Evolutionary conservation across 2,797 vertebrate species (phyloP), one percentile per base, ranked within the genome.

Genomic region (Coracias cyanogaster): DNA sequence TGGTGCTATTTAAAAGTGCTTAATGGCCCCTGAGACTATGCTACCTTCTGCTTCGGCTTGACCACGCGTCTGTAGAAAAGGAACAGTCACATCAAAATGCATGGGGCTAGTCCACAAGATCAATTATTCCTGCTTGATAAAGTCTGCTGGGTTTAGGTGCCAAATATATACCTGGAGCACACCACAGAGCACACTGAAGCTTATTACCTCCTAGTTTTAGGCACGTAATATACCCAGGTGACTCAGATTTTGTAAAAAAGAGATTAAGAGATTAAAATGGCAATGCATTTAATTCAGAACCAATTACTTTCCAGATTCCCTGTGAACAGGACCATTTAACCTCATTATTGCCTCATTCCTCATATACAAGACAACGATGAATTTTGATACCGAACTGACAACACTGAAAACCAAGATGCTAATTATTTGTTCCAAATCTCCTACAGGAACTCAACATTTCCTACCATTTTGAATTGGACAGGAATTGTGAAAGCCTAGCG

Each of bases 401-500:
- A 25, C 43, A 28, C 7, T 33, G 26, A 80, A 90, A 93, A 37
- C 60, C 54, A 70, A 77, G 78, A 91, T 7, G 21, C 45, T 24
- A 73, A 79, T 46, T 77, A 74, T 49, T 80, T 85, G 52, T 86
- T 94, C 89, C 84, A 43, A 78, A 71, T 62, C 74, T 82, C 51
- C 82, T 45, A 19, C 80, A 66, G 91, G 43, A 86, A 87, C 43
- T 86, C 90, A 76, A 48, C 81, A 33, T 89, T 91, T 96, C 85
- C 24, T 57, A 67, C 45, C 67, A 92, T 90, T 66, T 85, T 88
- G 88, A 83, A 93, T 51, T 10, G 73, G 79, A 58, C 61, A 92
- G 86, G 91, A 91, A 95, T 39, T 95, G 69, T 89, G 94, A 87
- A 86, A 43, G 80, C 90, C 43, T 72, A 69, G 80, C 26, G 39